Evolutionary conservation across 1,140 invertebrate species (phyloP).

Genomic region (Amphibalanus amphitrite): DNA sequence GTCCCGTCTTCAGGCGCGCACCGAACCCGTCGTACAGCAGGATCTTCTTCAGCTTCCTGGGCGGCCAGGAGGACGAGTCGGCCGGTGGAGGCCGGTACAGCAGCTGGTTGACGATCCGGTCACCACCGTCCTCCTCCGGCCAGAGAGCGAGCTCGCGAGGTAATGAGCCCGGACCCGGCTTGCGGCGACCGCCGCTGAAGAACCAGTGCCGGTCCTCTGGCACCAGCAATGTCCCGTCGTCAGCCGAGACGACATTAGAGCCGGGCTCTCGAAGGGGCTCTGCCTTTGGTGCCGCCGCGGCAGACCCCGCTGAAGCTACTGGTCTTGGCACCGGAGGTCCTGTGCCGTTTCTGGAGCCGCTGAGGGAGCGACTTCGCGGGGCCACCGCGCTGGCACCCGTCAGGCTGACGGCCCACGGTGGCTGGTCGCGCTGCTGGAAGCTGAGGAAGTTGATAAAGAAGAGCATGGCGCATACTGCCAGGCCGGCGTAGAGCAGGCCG

Average conservation of each 20-base stretch:
- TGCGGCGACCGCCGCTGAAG: neutral
- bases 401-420: neutral
- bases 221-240: neutral
- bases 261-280: neutral
- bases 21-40: constrained; percentile 62
- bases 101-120: constrained; percentile 27
- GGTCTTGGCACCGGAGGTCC: neutral
- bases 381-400: neutral
- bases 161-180: neutral
- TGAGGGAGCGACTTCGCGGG: neutral
- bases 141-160: constrained; percentile 15
- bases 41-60: constrained; percentile 75
- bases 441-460: neutral
- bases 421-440: neutral
- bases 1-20: constrained; percentile 52
- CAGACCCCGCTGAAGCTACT: neutral
- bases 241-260: neutral
- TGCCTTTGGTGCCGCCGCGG: neutral
- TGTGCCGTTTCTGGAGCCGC: neutral
- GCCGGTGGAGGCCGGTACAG: constrained; percentile 23
- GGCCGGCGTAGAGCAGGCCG: neutral
- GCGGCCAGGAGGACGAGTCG: constrained; percentile 12
- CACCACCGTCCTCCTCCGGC: constrained; percentile 22
- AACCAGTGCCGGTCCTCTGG: neutral
- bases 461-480: neutral